These are phyloP conservation scores for Cyanoderma ruficeps DNA, from an alignment of 2,113 vertebrate species.

Conservation along the genomic window DNA sequence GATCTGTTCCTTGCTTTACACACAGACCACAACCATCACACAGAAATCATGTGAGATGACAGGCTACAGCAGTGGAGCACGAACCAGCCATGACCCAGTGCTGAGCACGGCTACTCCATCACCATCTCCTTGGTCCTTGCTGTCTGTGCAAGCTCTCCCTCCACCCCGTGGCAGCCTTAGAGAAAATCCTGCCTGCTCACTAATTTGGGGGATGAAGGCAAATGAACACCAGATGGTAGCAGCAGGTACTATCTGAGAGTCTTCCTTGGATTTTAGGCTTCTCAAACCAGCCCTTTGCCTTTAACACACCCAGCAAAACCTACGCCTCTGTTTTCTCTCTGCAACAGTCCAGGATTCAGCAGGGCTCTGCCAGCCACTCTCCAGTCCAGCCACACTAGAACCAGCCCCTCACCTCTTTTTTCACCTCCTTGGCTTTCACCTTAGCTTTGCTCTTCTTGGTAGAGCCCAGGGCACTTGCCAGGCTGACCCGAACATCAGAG, in stretches of 20 bases:
- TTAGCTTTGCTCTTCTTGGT: constrained; percentile 85
- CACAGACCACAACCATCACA: background rate
- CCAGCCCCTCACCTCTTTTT: constrained; percentile 78
- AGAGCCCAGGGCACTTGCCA: constrained; percentile 72
- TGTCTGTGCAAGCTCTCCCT: background rate
- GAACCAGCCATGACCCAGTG: background rate
- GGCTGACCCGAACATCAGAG: constrained; percentile 72
- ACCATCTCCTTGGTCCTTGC: background rate
- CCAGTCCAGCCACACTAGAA: background rate
- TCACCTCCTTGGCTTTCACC: constrained; percentile 86
- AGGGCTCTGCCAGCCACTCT: background rate
- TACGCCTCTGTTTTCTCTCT: background rate
- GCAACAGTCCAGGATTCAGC: background rate
- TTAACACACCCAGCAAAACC: background rate
- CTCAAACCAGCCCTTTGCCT: background rate
- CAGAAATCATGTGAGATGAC: background rate
- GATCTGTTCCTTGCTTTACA: background rate
- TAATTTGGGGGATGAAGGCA: background rate
- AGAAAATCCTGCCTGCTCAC: background rate
- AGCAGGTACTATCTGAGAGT: background rate
- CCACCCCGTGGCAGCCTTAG: background rate
- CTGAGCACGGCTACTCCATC: background rate
- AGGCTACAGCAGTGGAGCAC: background rate
- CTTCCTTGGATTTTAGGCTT: background rate
- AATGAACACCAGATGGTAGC: background rate